Evolutionary conservation across 2,888 invertebrate species (phyloP), one percentile per base, ranked within the genome.

Genomic region (Drosophila kambysellisi): DNA sequence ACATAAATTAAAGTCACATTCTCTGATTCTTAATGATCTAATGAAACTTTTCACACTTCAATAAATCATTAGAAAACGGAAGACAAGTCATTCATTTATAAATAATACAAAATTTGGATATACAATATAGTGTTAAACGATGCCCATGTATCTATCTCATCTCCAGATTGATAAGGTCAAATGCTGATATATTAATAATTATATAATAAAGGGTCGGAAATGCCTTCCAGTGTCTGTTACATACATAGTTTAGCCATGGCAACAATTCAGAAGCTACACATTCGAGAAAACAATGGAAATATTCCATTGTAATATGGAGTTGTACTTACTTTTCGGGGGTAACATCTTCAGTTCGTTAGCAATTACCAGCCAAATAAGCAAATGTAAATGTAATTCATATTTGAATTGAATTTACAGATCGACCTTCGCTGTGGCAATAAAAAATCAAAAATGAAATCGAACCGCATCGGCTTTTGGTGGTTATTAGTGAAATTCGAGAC

Each of bases 401-500:
- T 77, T 72, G 73, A 83, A 78, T 78, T 81, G 82, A 71, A 72
- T 81, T 84, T 78, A 68, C 70, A 58, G 64, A 59, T 33, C 70
- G 78, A 77, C 83, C 89, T 83, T 83, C 83, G 59, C 41, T 70
- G 76, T 62, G 70, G 79, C 85, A 88, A 79, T 82, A 82, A 62
- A 68, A 76, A 81, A 70, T 70, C 79, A 46, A 52, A 77, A 60
- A 37, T 32, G 20, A 65, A 74, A 68, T 59, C 74, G 72, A 71
- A 77, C 61, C 51, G 61, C 33, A 52, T 70, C 61, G 46, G 61
- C 37, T 63, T 65, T 80, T 41, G 76, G 35, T 80, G 83, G 70
- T 76, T 83, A 90, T 90, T 83, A 80, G 89, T 83, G 85, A 85
- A 85, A 85, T 85, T 85, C 58, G 89, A 85, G 64, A 72, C 89